Base-by-base conservation (phyloP, 2,888 invertebrate genomes). In the Conops quadrifasciatus region DNA sequence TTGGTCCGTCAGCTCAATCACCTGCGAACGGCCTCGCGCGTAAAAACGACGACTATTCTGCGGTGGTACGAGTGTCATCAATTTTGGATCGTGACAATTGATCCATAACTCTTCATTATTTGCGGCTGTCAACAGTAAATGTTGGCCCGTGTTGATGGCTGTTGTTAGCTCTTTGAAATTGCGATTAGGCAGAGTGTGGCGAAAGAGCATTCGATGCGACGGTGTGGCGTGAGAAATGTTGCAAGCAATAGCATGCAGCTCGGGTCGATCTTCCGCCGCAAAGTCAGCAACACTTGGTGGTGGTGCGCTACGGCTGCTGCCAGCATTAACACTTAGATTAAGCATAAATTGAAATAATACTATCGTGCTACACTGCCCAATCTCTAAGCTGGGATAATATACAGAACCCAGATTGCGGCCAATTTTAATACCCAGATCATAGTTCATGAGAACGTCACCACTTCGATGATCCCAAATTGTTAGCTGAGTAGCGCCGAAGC, bases 381-480 rank as follows among this genome's bases (percentile, higher is more conserved):
- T 78, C 59, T 84, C 84, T 58, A 83, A 74, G 53, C 81, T 80
- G 5, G 84, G 78, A 65, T 80, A 83, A 66, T 83, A 81, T 67
- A 83, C 75, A 0, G 82, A 80, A 16, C 83, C 83, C n/a, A 85
- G 51, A 75, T 83, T 83, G 19, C 66, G 77, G 16, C 85, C 86
- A 43, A 86, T 71, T 1, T 78, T 70, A 36, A 82, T 79, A 47
- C 80, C 80, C 53, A 86, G 77, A 75, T 86, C 85, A 73, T 84
- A 85, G 72, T 84, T 83, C 79, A 83, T 82, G 11, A 86, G 75
- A 11, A 81, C 82, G 74, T 86, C 86, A 2, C 86, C 85, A 56
- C 84, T 86, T 63, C 81, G 83, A 76, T 86, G 84, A 77, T 86
- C 84, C 85, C 85, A 86, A 67, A 86, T 80, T 0, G 86, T 83